Percentiles rank a stretch among this genome's conserved stretches.
Conservation (phyloP, 2,888 invertebrate genomes). For the Nymphalis urticae region DNA sequence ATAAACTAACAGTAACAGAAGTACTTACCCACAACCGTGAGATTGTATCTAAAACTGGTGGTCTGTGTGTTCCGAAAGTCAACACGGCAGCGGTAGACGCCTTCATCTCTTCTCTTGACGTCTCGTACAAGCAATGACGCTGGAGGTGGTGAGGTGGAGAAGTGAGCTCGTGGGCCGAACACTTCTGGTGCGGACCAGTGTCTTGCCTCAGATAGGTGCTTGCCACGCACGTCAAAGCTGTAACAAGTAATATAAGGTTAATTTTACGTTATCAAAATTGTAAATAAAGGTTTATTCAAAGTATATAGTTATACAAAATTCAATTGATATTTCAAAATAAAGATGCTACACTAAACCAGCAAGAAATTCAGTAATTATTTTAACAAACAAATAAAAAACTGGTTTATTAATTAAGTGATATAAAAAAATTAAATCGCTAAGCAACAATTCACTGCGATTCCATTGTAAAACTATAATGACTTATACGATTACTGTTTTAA, state of each 20-base stretch:
- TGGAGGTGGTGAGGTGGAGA: conserved; percentile 88
- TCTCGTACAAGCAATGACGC: conserved; percentile 88
- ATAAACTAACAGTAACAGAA: not conserved
- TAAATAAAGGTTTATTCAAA: not conserved
- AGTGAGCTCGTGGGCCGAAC: conserved; percentile 93
- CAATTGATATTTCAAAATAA: too few species aligned
- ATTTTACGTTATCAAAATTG: not conserved
- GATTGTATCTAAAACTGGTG: conserved; percentile 93
- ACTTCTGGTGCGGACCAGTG: conserved; percentile 93
- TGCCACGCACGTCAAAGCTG: conserved; percentile 94
- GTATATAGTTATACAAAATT: too few species aligned
- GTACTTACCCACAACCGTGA: conserved; percentile 92
- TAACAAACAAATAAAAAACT: too few species aligned
- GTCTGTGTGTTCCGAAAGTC: conserved; percentile 95
- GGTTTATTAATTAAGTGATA: too few species aligned
- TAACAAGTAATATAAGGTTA: conserved; percentile 52
- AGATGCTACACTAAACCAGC: too few species aligned
- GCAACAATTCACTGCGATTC: too few species aligned
- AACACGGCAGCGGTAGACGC: conserved; percentile 93
- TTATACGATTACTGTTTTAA: not conserved
- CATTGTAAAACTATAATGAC: too few species aligned
- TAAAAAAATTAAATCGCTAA: too few species aligned
- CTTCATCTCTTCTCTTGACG: conserved; percentile 93
- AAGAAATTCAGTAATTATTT: too few species aligned
- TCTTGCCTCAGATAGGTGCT: conserved; percentile 88